phyloP scores from a whole-genome alignment of 2,888 invertebrate species.

The Leptinotarsa rubiginosa region DNA sequence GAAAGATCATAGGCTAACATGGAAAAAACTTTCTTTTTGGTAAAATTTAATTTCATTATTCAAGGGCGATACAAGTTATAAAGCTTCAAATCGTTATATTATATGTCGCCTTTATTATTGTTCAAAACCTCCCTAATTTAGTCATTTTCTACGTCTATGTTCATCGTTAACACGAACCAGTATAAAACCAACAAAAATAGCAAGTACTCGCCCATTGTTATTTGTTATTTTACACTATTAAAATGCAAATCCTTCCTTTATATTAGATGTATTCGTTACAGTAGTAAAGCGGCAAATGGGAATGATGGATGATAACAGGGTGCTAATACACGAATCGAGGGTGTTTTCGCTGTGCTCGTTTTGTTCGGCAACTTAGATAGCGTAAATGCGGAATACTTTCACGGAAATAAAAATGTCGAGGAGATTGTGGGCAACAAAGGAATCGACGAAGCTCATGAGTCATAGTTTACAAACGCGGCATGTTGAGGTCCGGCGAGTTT shows the following conservation, averaged over 20 bases:
- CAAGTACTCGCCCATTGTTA: conserved; percentile 30
- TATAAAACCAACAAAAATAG: conserved; percentile 28
- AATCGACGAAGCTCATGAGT: conserved; percentile 5
- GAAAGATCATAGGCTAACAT: too few relatives aligned
- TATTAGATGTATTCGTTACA: conserved; percentile 26
- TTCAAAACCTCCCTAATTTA: not conserved
- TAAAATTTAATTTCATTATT: too few relatives aligned
- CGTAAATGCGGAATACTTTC: conserved; percentile 10
- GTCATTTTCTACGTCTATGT: conserved; percentile 13
- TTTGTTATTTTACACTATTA: conserved; percentile 40
- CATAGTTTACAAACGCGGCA: not conserved
- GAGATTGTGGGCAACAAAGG: not conserved
- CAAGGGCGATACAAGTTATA: too few relatives aligned
- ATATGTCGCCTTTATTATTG: too few relatives aligned
- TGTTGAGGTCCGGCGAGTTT: not conserved
- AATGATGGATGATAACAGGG: conserved; percentile 15
- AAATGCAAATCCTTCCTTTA: conserved; percentile 32
- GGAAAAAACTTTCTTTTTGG: too few relatives aligned
- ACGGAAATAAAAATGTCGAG: not conserved
- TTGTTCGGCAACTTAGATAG: conserved; percentile 7
- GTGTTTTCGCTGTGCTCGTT: conserved; percentile 5
- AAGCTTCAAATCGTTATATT: too few relatives aligned
- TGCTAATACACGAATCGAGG: conserved; percentile 15
- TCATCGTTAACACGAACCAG: conserved; percentile 28
- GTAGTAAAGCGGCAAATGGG: conserved; percentile 1